Evolutionary conservation across 2,113 vertebrate genomes (phyloP).

Genomic region (Redunca redunca): DNA sequence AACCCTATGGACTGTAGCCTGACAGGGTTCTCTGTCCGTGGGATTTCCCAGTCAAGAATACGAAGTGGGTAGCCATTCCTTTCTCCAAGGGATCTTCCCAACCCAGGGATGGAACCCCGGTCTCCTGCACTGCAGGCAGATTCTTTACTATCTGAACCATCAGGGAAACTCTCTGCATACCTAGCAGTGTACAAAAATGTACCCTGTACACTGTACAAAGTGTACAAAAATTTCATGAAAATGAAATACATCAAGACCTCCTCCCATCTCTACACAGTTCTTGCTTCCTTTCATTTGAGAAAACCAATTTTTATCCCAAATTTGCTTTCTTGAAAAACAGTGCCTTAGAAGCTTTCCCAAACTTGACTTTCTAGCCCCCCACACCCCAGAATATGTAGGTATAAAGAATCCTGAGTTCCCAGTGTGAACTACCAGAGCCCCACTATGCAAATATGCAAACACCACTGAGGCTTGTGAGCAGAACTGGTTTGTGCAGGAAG

Average conservation of each 20-base stretch:
- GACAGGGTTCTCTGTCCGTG: not conserved
- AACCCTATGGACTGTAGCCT: not conserved
- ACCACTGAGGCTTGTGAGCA: no score
- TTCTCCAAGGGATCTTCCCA: not conserved
- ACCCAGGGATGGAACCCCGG: not conserved
- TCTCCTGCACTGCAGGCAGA: not conserved
- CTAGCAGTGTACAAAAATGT: not conserved
- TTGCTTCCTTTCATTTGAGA: not conserved
- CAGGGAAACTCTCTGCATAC: not conserved
- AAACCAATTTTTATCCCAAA: not conserved
- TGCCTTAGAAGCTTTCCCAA: not conserved
- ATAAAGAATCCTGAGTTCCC: not conserved
- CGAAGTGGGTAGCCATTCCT: not conserved
- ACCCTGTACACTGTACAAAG: not conserved
- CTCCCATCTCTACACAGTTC: not conserved
- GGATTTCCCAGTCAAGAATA: not conserved
- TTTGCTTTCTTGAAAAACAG: not conserved
- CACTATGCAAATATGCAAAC: rapidly evolving
- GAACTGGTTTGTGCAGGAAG: not conserved
- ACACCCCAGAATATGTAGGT: not conserved
- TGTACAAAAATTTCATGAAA: not conserved
- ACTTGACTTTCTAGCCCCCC: not conserved
- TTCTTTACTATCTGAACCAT: not conserved
- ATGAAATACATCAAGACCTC: not conserved
- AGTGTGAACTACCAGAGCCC: not conserved